phyloP scores from a whole-genome alignment of 1,140 invertebrate genomes.

The Trissolcus basalis region DNA sequence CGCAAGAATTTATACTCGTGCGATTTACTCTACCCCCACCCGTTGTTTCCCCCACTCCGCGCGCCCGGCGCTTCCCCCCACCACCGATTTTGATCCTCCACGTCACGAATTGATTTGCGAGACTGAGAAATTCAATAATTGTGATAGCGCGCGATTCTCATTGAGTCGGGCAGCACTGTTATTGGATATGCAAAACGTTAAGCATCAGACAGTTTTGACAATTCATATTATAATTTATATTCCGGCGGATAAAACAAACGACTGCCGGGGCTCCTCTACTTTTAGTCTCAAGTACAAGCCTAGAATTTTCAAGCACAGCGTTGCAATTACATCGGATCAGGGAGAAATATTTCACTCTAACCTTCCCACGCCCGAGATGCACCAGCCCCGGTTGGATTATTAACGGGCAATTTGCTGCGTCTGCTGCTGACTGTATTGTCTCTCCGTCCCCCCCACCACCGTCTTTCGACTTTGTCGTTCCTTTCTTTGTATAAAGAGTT shows the following conservation, averaged over 20 bases:
- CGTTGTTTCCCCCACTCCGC: too few relatives aligned
- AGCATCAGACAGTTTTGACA: constrained; percentile 26
- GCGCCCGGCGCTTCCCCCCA: too few relatives aligned
- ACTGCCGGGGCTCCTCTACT: constrained; percentile 34
- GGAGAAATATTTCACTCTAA: constrained; percentile 71
- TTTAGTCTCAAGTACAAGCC: constrained; percentile 57
- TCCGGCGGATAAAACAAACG: constrained; percentile 50
- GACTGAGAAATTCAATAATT: background rate
- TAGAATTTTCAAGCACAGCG: constrained; percentile 57
- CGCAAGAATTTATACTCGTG: too few relatives aligned
- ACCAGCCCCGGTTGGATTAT: constrained; percentile 69
- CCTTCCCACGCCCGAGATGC: constrained; percentile 51
- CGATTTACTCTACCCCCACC: too few relatives aligned
- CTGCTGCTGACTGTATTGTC: constrained; percentile 75
- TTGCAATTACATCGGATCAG: constrained; percentile 74
- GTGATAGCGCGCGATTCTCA: constrained; percentile 7
- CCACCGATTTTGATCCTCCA: too few relatives aligned
- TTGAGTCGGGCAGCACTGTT: too few relatives aligned
- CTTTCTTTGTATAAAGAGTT: constrained; percentile 50
- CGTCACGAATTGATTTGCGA: background rate
- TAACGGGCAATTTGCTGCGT: constrained; percentile 75
- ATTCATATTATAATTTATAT: constrained; percentile 57
- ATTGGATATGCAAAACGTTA: constrained; percentile 19
- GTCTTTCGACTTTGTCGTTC: constrained; percentile 28
- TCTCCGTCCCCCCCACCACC: constrained; percentile 59